phyloP scores from a whole-genome alignment of 2,113 vertebrate species.

The Jacana jacana region DNA sequence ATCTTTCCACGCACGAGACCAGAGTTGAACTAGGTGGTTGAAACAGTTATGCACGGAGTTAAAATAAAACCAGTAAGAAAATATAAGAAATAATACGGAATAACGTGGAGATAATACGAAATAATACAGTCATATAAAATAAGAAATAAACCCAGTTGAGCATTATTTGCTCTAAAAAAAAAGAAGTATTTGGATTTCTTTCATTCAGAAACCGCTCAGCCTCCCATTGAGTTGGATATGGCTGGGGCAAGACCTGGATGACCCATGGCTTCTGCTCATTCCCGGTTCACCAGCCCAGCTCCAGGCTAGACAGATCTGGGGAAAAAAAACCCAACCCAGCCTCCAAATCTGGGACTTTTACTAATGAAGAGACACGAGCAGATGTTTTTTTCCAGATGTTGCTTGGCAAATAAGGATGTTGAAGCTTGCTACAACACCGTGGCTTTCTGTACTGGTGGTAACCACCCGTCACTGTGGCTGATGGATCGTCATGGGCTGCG shows the following conservation, averaged over 20 bases:
- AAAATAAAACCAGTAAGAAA: not conserved
- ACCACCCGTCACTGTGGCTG: not conserved
- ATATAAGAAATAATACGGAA: not conserved
- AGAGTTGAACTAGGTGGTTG: not conserved
- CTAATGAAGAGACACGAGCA: not conserved
- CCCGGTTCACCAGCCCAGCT: not conserved
- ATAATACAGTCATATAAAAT: not conserved
- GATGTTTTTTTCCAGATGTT: not conserved
- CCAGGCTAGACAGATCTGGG: not conserved
- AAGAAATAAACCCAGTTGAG: not conserved
- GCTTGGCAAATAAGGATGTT: not conserved
- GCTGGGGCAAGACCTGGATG: not conserved
- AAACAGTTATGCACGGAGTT: rapidly evolving
- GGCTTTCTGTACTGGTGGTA: not conserved
- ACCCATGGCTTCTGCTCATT: not conserved
- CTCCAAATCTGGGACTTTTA: not conserved
- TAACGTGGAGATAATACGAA: not conserved
- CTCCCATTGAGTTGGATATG: rapidly evolving
- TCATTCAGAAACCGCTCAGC: not conserved
- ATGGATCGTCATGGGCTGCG: not conserved
- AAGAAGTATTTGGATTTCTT: not conserved
- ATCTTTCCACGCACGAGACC: not conserved
- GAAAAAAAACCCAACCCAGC: rapidly evolving
- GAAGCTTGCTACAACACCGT: not conserved
- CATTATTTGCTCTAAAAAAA: not conserved